Conservation (phyloP, 1,140 invertebrate genomes). For the Homalodisca vitripennis region DNA sequence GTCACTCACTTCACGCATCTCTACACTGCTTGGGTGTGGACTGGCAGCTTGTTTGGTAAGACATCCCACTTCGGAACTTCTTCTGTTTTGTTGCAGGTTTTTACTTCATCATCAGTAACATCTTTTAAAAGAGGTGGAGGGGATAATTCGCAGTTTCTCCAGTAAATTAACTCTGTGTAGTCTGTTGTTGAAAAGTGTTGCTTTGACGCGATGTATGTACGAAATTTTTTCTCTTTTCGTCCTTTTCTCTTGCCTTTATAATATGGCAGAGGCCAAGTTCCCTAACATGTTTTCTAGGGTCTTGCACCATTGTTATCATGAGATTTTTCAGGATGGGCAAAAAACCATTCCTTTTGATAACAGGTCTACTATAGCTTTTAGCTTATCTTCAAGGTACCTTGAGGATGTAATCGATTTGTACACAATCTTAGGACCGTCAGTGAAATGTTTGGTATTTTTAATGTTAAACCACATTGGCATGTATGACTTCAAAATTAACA, state of each 20-base stretch:
- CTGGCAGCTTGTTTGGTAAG: background rate
- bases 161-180: background rate
- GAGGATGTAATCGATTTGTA: constrained; percentile 29
- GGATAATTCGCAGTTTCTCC: background rate
- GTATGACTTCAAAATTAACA: constrained; percentile 38
- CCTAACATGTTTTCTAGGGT: background rate
- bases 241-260: background rate
- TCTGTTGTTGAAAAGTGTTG: background rate
- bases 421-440: constrained; percentile 30
- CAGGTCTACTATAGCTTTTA: constrained; percentile 31
- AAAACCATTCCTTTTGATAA: constrained; percentile 26
- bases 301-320: background rate
- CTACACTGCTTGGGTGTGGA: constrained; percentile 45
- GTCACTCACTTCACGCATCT: constrained; percentile 6
- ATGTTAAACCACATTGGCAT: no score
- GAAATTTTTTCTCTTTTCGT: background rate
- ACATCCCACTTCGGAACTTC: no score
- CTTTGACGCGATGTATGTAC: background rate
- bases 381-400: constrained; percentile 21
- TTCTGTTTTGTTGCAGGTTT: background rate
- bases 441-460: constrained; percentile 28
- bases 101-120: no score
- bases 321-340: constrained; percentile 37
- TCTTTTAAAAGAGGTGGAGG: background rate
- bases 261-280: background rate